Conservation (phyloP, 2,797 vertebrate genomes). For the Nyctalus aviator region DNA sequence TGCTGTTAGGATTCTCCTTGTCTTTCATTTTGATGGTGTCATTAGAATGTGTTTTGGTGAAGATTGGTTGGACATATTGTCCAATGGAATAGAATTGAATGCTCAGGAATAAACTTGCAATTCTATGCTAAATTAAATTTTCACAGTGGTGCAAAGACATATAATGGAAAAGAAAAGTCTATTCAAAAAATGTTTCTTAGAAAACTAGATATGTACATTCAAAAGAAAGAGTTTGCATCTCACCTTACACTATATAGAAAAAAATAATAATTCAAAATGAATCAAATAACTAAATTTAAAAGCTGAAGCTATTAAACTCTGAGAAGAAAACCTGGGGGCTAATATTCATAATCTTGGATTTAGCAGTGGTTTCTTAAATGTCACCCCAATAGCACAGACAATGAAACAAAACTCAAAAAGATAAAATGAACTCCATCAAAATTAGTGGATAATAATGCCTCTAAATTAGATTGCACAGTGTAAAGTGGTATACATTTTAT, state of each 20-base stretch:
- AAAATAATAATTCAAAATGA: neutral
- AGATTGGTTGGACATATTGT: neutral
- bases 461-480: neutral
- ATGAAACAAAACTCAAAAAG: neutral
- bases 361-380: neutral
- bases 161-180: neutral
- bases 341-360: neutral
- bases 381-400: neutral
- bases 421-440: neutral
- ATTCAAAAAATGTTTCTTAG: neutral
- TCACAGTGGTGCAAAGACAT: neutral
- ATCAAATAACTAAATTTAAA: neutral
- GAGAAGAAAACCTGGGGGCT: neutral
- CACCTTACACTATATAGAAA: neutral
- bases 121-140: neutral
- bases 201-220: neutral
- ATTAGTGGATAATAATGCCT: neutral
- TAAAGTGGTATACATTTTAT: neutral
- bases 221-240: neutral
- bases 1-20: neutral
- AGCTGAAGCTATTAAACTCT: neutral
- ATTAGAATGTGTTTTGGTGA: neutral
- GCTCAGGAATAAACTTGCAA: neutral
- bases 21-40: neutral
- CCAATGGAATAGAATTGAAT: neutral